phyloP scores from a whole-genome alignment of 2,797 vertebrate genomes.

The Crenichthys baileyi region DNA sequence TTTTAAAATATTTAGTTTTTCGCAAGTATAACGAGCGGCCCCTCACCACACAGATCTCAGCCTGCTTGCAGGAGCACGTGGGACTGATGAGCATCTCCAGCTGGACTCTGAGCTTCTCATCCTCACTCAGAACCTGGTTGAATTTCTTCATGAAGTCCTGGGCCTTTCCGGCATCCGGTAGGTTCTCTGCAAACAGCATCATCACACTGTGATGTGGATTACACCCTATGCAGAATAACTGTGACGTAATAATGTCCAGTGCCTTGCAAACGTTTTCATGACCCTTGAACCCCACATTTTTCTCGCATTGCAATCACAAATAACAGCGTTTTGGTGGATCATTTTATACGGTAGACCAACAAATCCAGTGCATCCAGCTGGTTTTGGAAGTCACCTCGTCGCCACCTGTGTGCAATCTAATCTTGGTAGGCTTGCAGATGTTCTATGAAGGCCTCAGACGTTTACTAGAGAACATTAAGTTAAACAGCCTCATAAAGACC shows the following conservation, averaged over 20 bases:
- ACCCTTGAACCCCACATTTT: neutral
- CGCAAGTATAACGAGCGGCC: neutral
- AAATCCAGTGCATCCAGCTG: too few relatives aligned
- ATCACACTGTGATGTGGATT: neutral
- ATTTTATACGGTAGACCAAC: neutral
- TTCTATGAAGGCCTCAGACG: too few relatives aligned
- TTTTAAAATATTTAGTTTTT: neutral
- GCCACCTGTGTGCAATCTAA: neutral
- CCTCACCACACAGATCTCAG: constrained; percentile 98
- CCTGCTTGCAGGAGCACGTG: constrained; percentile 97
- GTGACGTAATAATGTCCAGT: too few relatives aligned
- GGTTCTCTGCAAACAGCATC: constrained; percentile 85
- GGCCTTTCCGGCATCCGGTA: constrained; percentile 97
- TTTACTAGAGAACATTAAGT: too few relatives aligned
- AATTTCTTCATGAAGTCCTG: constrained; percentile 99
- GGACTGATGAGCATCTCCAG: constrained; percentile 95
- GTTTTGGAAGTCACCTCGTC: too few relatives aligned
- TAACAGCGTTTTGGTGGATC: neutral
- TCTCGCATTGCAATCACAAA: neutral
- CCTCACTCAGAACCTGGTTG: constrained; percentile 97
- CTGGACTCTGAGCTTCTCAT: constrained; percentile 93
- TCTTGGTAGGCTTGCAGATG: too few relatives aligned
- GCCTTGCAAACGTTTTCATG: neutral
- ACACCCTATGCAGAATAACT: neutral
- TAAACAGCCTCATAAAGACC: too few relatives aligned